Percentiles rank a stretch among this genome's conserved stretches.
Evolutionary conservation across 2,888 invertebrate genomes (phyloP).

Genomic region (Venustoraphidia nigricollis): DNA sequence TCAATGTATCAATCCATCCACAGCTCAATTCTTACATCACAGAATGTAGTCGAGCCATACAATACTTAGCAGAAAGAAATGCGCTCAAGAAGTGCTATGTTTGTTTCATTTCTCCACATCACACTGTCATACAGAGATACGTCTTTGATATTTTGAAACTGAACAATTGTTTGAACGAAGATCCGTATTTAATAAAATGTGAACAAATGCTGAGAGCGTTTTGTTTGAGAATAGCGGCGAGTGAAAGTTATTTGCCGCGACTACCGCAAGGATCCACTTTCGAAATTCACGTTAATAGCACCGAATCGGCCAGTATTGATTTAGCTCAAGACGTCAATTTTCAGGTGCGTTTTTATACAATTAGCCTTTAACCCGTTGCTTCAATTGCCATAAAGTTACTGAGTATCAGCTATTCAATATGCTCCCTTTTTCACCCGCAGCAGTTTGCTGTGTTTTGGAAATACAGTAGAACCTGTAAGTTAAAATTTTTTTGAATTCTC

Average conservation of each 20-base stretch:
- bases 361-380: too few relatives aligned
- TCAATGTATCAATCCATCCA: slow-evolving; percentile 45
- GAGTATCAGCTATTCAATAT: too few relatives aligned
- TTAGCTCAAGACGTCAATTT: slow-evolving; percentile 36
- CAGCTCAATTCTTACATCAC: slow-evolving; percentile 46
- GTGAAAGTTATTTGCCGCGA: slow-evolving; percentile 30
- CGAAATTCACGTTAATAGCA: slow-evolving; percentile 40
- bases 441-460: too few relatives aligned
- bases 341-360: slow-evolving; percentile 18
- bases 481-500: too few relatives aligned
- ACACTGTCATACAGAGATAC: slow-evolving; percentile 28
- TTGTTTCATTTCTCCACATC: slow-evolving; percentile 31
- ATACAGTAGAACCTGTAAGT: too few relatives aligned
- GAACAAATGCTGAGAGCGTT: slow-evolving; percentile 45
- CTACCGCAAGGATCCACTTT: slow-evolving; percentile 40
- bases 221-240: slow-evolving; percentile 38
- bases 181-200: slow-evolving; percentile 42
- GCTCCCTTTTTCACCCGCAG: too few relatives aligned
- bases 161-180: slow-evolving; percentile 20
- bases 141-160: slow-evolving; percentile 27
- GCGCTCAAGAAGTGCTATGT: slow-evolving; percentile 35
- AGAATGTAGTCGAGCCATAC: slow-evolving; percentile 33
- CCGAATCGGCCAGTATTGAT: slow-evolving; percentile 38
- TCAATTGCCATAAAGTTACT: too few relatives aligned
- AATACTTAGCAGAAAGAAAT: slow-evolving; percentile 32